Base-by-base conservation (phyloP, 2,888 invertebrate species). In the Trissoscelio sp. region DNA sequence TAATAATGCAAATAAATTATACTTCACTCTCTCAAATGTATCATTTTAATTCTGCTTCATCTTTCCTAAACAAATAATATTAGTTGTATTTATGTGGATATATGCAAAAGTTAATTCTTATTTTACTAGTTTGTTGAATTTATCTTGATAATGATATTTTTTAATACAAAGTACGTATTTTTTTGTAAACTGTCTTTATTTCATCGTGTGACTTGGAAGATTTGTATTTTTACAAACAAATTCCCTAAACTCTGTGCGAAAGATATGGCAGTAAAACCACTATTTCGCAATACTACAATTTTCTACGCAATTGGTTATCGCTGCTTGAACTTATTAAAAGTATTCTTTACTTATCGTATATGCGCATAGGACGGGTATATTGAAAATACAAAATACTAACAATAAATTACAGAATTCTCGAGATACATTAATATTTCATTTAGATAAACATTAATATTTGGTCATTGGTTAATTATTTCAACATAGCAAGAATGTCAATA, bases 361-460 rank as follows among this genome's bases (percentile, higher is more conserved):
- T 22, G 16, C 51, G 34, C 24, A 46, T 12, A 42, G 70, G 70
- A 70, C 64, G 70, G 70, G 44, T 62, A 70, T 72, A 60, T 73
- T 67, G 73, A 79, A 79, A 73, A 73, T 79, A 79, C 39, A 80
- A 69, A 83, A 83, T 69, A 53, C 70, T 79, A 70, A 73, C 64
- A 89, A 89, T 89, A 90, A 90, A 89, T 90, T 78, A 90, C 87
- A 88, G 83, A 82, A 83, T 62, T 81, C 39, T 81, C 83, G 66
- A 83, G 72, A 85, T 81, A 81, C 78, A 83, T 83, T 83, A 84
- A 83, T 85, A 84, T 80, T 84, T 84, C 86, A 83, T 72, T 57
- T 67, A 34, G 46, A 83, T 86, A 86, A 85, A 85, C 83, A 87
- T 85, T 86, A 89, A 91, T 91, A 91, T 91, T 91, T 91, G 91